Base-by-base conservation (phyloP, 2,113 vertebrate species). In the Tetrax tetrax region DNA sequence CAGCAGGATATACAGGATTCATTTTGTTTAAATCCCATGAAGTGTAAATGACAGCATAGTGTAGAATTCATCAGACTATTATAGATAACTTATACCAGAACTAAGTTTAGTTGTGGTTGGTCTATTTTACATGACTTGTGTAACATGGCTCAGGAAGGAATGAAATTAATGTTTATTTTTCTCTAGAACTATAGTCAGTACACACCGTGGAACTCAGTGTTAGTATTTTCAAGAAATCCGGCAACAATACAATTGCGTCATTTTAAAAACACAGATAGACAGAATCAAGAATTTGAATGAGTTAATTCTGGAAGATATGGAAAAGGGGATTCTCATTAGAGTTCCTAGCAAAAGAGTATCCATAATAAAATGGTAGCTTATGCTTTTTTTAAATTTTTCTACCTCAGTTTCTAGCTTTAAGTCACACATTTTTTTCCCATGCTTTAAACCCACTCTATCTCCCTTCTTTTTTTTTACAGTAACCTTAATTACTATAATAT, bases 21-120 rank as follows among this genome's bases (percentile, higher is more conserved):
- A 68, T 91, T 96, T 93, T 85, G 20, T 60, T 89, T 91, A 68
- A 83, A 83, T 65, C 51, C 7, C 33, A 45, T 75, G 37, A 90
- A 94, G 86, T 50, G 13, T 82, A 89, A 89, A 47, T 81, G 17
- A 78, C 56, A 66, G 29, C 27, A 28, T 74, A 54, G 38, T 31
- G 22, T 33, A 78, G 31, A 81, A 83, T 90, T 89, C 38, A 74
- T 92, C 50, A 83, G 35, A 35, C 12, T 81, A 1, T 59, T 93
- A 66, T 14, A 83, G 75, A 66, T 74, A 89, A 57, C 27, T 11
- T 86, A 2, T 47, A 47, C 28, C 14, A 70, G 22, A 83, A 41
- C 21, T 53, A 43, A 72, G 29, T 81, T 69, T 14, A 63, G 47
- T 59, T 71, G 54, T 22, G 15, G 33, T 28, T 1, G 2, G 4